These are phyloP conservation scores for Cancer borealis DNA, from an alignment of 2,888 invertebrate species.

Conservation along the genomic window DNA sequence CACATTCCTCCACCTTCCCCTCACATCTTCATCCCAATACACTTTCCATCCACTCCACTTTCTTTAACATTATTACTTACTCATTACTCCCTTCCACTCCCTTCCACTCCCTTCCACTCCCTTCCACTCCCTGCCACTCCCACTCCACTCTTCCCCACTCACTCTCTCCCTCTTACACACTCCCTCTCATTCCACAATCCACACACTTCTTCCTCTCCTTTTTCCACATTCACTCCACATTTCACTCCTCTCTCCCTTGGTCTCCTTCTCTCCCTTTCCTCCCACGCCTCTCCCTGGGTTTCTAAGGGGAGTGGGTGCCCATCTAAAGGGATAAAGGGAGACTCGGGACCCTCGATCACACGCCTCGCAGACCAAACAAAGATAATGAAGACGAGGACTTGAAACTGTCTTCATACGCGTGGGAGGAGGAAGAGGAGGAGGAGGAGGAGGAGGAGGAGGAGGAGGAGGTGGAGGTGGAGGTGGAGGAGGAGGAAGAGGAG, in stretches of 20 bases:
- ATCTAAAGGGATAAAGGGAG: background rate
- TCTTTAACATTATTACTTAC: background rate
- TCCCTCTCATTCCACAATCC: background rate
- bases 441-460: background rate
- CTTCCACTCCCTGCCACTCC: background rate
- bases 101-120: background rate
- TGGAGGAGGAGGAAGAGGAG: conserved; percentile 12
- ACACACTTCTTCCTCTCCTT: background rate
- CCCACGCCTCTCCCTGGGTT: background rate
- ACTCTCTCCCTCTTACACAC: background rate
- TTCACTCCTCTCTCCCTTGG: background rate
- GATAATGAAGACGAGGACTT: background rate
- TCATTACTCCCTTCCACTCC: background rate
- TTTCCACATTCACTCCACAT: background rate
- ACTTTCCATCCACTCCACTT: no score
- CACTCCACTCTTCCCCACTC: background rate
- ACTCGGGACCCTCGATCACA: background rate
- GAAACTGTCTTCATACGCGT: background rate
- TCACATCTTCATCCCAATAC: background rate
- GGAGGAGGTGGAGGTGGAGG: background rate
- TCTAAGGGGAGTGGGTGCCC: background rate
- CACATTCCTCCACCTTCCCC: background rate
- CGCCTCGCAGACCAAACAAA: background rate
- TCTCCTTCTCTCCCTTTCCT: background rate
- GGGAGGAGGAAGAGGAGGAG: background rate